Percentiles rank a stretch among this genome's conserved stretches.
Conservation (phyloP, 92 coral and sea anemone genomes). For the Siderastrea siderea region DNA sequence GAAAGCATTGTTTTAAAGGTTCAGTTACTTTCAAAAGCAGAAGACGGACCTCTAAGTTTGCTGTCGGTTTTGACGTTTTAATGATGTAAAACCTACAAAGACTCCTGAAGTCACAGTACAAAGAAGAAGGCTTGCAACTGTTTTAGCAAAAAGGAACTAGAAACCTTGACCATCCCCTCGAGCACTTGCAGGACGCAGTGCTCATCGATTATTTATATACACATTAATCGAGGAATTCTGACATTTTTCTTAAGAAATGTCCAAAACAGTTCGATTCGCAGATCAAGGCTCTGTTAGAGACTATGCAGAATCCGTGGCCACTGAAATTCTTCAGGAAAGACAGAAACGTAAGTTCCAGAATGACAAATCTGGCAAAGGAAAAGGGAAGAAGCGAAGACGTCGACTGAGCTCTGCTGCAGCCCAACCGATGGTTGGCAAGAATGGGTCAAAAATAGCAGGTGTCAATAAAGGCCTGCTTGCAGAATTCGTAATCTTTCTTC, state of each 20-base stretch:
- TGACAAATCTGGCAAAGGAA: constrained; percentile 29
- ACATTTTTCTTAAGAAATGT: constrained; percentile 2
- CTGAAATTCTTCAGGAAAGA: constrained; percentile 37
- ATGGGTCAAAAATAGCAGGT: constrained; percentile 32
- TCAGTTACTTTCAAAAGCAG: too few relatives aligned
- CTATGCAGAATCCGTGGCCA: constrained; percentile 42
- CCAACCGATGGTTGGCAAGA: background rate
- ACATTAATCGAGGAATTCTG: background rate
- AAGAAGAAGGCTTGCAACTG: background rate
- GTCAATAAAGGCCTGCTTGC: constrained; percentile 83
- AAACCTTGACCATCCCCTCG: too few relatives aligned
- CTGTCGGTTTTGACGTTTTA: background rate
- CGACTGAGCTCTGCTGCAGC: background rate
- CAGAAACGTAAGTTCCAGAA: constrained; percentile 29
- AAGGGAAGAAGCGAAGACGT: constrained; percentile 21
- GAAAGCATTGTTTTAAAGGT: background rate
- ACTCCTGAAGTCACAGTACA: background rate
- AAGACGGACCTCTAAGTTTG: too few relatives aligned
- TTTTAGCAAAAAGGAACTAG: background rate
- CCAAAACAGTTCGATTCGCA: constrained; percentile 38
- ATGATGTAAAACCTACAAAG: background rate
- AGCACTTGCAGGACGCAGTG: background rate
- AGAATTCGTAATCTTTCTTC: constrained; percentile 85
- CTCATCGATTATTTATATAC: background rate
- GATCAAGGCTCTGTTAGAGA: background rate